Conservation (phyloP, 2,888 invertebrate species). For the Odiellus spinosus region DNA sequence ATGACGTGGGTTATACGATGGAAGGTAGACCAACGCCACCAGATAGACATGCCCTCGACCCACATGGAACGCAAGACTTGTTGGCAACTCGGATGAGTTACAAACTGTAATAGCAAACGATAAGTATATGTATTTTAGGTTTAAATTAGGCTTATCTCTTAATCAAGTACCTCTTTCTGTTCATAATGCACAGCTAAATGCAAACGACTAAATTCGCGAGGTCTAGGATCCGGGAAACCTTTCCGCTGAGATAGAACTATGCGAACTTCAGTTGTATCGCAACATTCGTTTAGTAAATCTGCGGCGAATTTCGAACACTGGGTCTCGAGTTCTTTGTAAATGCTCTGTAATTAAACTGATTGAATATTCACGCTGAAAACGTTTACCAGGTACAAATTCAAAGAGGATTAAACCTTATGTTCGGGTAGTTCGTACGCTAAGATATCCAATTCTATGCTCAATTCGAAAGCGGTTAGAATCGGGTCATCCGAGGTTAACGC, state of each 20-base stretch:
- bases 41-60: constrained; percentile 13
- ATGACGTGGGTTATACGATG: constrained; percentile 10
- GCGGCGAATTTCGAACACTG: constrained; percentile 24
- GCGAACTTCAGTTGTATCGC: constrained; percentile 31
- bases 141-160: background rate
- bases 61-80: constrained; percentile 30
- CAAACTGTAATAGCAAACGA: constrained; percentile 37
- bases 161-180: constrained; percentile 36
- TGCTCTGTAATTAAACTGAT: constrained; percentile 19
- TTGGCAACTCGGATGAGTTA: constrained; percentile 58
- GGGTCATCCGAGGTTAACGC: constrained; percentile 50
- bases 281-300: constrained; percentile 24
- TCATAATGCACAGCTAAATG: constrained; percentile 49
- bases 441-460: constrained; percentile 42
- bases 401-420: constrained; percentile 12
- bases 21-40: constrained; percentile 13
- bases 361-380: no score
- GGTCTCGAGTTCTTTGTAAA: constrained; percentile 22
- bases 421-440: constrained; percentile 44
- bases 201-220: constrained; percentile 45
- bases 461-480: constrained; percentile 46
- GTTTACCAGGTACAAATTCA: no score
- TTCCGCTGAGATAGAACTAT: constrained; percentile 42
- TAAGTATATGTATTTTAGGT: no score
- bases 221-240: constrained; percentile 30